Base-by-base conservation (phyloP, 2,797 vertebrate species). In the Pantherophis alleghaniensis region DNA sequence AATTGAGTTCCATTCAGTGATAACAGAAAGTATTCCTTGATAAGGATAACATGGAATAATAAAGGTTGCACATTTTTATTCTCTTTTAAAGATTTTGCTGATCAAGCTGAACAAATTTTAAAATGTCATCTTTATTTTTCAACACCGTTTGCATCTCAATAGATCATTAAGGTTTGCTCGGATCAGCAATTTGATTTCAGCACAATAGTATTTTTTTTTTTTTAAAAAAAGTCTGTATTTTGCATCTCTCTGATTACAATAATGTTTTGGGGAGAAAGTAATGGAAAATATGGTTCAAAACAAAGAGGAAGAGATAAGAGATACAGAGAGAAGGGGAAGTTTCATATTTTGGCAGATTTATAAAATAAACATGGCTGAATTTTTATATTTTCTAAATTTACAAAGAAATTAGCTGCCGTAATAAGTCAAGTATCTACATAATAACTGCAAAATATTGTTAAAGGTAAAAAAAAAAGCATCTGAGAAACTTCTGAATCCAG, bases 41-140 rank as follows among this genome's bases (percentile, higher is more conserved):
- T 83, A 24, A 24, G 37, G 74, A 83, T 83, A 83, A 83, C 9
- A 47, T 42, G 20, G 3, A 42, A 79, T 83, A 83, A 22, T 47
- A 12, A 83, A 83, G 74, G 18, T 79, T 42, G 20, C 32, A 79
- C 18, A 22, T 66, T 10, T 93, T 91, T 86, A 1, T 74, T 92
- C 0, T 0, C 20, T 90, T 95, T 93, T 86, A 51, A 90, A 91
- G 32, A 47, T 20, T 20, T 3, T 94, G 2, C 0, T 61, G 90
- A 93, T 32, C 37, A 92, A 92, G 4, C 14, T 42, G 66, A 18
- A 42, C 12, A 51, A 91, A 2, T 87, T 74, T 92, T 90, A 94
- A 94, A 83, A 91, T 91, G 94, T 22, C 51, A 60, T 28, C 1
- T 53, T 91, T 37, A 69, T 6, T 91, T 95, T 89, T 74, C 87